These are phyloP conservation scores for Zaprionus inermis DNA, from an alignment of 1,140 invertebrate genomes.

Conservation along the genomic window DNA sequence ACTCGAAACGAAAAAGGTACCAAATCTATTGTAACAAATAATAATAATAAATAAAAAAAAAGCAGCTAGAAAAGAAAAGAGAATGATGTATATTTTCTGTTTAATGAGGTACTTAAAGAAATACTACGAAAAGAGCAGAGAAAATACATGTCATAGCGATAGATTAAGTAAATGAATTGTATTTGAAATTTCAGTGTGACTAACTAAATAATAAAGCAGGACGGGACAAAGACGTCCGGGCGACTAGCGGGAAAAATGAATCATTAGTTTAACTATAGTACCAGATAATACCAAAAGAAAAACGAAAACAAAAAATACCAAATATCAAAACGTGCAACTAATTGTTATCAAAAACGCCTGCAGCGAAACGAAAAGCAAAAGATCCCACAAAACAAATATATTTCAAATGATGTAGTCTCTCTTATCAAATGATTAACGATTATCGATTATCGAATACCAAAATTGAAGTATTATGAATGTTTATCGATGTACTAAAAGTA, in stretches of 20 bases:
- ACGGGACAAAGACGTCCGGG: neutral
- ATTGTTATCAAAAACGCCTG: slow-evolving; percentile 52
- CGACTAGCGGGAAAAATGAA: slow-evolving; percentile 15
- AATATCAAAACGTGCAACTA: slow-evolving; percentile 16
- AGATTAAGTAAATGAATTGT: slow-evolving; percentile 48
- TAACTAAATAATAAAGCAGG: slow-evolving; percentile 25
- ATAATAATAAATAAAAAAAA: slow-evolving; percentile 5
- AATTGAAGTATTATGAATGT: slow-evolving; percentile 57
- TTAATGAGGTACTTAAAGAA: slow-evolving; percentile 23
- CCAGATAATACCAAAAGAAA: slow-evolving; percentile 51
- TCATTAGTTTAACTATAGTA: slow-evolving; percentile 20
- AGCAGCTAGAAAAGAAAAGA: neutral
- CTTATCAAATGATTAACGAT: slow-evolving; percentile 37
- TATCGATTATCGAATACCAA: slow-evolving; percentile 26
- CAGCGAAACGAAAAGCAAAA: slow-evolving; percentile 24
- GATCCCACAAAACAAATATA: slow-evolving; percentile 14
- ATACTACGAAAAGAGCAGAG: slow-evolving; percentile 34
- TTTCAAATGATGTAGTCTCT: slow-evolving; percentile 32
- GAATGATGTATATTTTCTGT: slow-evolving; percentile 28
- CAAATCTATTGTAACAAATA: slow-evolving; percentile 43
- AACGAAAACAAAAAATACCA: neutral
- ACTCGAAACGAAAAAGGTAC: slow-evolving; percentile 40
- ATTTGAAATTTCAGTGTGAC: slow-evolving; percentile 46
- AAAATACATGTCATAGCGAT: slow-evolving; percentile 74
- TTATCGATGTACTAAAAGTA: slow-evolving; percentile 33